Evolutionary conservation across 2,113 vertebrate species (phyloP).

Genomic region (Heteronetta atricapilla): DNA sequence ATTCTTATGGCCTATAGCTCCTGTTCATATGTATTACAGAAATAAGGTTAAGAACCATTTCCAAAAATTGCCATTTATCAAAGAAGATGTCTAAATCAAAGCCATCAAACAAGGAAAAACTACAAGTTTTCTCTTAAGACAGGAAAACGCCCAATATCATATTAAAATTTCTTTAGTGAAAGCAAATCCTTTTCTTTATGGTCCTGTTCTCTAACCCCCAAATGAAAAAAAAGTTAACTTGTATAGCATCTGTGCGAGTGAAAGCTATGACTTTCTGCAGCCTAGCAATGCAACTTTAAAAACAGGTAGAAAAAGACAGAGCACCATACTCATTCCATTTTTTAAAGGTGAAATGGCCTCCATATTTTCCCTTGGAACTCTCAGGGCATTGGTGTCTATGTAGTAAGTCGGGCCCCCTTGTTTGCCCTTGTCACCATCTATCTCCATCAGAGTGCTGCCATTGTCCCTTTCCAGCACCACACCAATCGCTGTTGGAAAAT

Average conservation of each 20-base stretch:
- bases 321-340: constrained; percentile 94
- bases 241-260: background rate
- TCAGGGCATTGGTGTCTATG: constrained; percentile 96
- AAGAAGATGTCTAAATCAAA: background rate
- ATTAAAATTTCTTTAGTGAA: background rate
- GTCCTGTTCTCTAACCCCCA: background rate
- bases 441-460: constrained; percentile 94
- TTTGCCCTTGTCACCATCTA: constrained; percentile 94
- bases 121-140: background rate
- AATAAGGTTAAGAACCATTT: background rate
- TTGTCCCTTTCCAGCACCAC: constrained; percentile 94
- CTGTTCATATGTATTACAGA: too few relatives aligned
- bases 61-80: background rate
- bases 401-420: constrained; percentile 92
- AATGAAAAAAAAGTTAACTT: background rate
- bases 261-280: background rate
- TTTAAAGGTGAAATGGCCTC: constrained; percentile 97
- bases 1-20: background rate
- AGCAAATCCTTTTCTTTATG: background rate
- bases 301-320: constrained; percentile 2
- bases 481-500: constrained; percentile 97
- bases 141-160: background rate
- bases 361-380: constrained; percentile 94
- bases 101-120: background rate
- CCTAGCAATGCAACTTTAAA: background rate